phyloP scores from a whole-genome alignment of 2,113 vertebrate species.

The Myotis lucifugus region DNA sequence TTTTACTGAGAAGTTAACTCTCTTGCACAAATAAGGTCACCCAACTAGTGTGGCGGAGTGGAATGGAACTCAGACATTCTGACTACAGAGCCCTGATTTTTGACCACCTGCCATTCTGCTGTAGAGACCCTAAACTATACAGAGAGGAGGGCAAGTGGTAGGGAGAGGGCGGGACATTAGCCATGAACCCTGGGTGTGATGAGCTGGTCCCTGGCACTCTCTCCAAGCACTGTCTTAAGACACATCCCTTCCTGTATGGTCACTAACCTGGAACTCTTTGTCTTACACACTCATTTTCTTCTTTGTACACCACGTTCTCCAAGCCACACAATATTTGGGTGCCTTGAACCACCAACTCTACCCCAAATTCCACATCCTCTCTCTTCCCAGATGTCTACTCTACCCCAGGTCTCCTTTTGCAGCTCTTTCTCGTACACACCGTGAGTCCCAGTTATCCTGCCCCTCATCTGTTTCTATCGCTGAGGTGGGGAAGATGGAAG shows the following conservation, averaged over 20 bases:
- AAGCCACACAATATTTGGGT: accelerated
- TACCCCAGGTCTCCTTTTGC: not conserved
- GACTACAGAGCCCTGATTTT: not conserved
- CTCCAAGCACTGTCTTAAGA: not conserved
- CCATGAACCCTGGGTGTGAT: accelerated
- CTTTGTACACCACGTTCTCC: not conserved
- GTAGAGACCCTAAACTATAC: not conserved
- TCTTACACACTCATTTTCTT: not conserved
- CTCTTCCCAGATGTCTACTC: not conserved
- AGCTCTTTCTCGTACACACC: not conserved
- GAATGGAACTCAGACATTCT: not conserved
- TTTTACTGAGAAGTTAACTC: not conserved
- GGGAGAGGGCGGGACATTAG: not conserved
- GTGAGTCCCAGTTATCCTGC: not conserved
- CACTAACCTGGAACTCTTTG: not conserved
- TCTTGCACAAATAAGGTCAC: not conserved
- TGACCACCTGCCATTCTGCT: not conserved
- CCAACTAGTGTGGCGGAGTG: not conserved
- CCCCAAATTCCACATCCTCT: not conserved
- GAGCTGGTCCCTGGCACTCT: not conserved
- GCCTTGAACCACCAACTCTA: not conserved
- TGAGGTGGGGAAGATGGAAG: not conserved
- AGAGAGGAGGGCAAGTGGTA: too few relatives aligned
- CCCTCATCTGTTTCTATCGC: not conserved
- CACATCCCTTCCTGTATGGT: not conserved